phyloP scores from a whole-genome alignment of 2,797 vertebrate species.

The Bufotes viridis region DNA sequence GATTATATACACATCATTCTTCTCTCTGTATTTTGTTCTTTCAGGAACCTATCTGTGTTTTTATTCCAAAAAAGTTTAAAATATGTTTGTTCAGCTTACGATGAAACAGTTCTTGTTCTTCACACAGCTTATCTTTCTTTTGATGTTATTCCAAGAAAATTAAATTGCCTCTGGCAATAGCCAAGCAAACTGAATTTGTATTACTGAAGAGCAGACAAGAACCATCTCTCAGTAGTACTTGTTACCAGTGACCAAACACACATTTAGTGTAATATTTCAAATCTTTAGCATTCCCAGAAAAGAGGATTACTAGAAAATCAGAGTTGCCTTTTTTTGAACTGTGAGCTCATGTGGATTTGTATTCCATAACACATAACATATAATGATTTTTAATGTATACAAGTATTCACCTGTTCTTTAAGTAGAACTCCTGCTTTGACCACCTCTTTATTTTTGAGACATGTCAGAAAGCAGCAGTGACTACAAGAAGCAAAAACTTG shows the following conservation, averaged over 20 bases:
- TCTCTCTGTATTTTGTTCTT: slow-evolving; percentile 29
- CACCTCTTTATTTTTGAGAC: background rate
- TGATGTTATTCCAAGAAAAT: slow-evolving; percentile 63
- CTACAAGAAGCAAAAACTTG: background rate
- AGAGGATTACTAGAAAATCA: slow-evolving; percentile 13
- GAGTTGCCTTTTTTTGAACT: slow-evolving; percentile 19
- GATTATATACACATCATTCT: slow-evolving; percentile 34
- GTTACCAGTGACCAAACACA: slow-evolving; percentile 53
- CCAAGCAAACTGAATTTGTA: slow-evolving; percentile 58
- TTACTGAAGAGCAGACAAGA: slow-evolving; percentile 53
- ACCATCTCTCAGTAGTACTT: slow-evolving; percentile 55
- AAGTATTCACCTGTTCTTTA: background rate
- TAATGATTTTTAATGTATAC: background rate
- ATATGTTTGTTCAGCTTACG: slow-evolving; percentile 60
- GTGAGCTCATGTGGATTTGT: slow-evolving; percentile 5
- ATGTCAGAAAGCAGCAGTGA: background rate
- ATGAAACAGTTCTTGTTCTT: slow-evolving; percentile 60
- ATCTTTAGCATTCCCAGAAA: slow-evolving; percentile 17
- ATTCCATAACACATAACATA: background rate
- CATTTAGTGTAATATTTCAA: slow-evolving; percentile 48
- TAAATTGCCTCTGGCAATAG: slow-evolving; percentile 61
- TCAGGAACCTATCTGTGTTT: slow-evolving; percentile 40
- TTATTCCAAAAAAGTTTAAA: slow-evolving; percentile 48
- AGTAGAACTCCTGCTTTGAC: background rate
- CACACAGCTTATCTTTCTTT: slow-evolving; percentile 59